These are phyloP conservation scores for Siniperca undulata DNA, from an alignment of 2,797 vertebrate genomes.

Conservation along the genomic window DNA sequence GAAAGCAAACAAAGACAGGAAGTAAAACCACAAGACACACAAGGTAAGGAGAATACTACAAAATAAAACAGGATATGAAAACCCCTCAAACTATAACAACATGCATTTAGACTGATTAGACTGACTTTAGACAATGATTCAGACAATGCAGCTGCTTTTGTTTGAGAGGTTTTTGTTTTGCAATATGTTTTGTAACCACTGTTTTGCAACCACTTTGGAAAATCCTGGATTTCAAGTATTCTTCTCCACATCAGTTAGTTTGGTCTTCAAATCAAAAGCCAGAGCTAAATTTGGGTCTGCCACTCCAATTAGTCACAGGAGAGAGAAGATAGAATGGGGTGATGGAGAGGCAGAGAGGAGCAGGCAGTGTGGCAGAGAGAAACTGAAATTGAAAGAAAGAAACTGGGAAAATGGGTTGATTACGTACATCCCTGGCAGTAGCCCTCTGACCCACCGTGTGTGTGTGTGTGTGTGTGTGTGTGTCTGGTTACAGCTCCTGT, in stretches of 20 bases:
- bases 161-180: not conserved
- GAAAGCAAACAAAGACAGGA: too few species aligned
- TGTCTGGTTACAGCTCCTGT: conserved; percentile 36
- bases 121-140: too few species aligned
- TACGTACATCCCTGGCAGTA: not conserved
- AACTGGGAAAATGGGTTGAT: conserved; percentile 38
- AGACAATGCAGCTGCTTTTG: conserved; percentile 19
- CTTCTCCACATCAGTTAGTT: conserved; percentile 49
- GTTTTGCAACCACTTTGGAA: conserved; percentile 36
- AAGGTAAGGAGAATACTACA: too few species aligned
- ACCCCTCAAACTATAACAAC: not conserved
- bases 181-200: conserved; percentile 6
- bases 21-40: too few species aligned
- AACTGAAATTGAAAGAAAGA: conserved; percentile 13
- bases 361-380: conserved; percentile 5
- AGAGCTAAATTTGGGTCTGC: conserved; percentile 59
- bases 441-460: conserved; percentile 28
- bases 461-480: conserved; percentile 14
- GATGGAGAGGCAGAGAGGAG: conserved; percentile 1
- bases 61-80: too few species aligned
- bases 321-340: not conserved
- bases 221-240: conserved; percentile 56
- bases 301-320: conserved; percentile 62
- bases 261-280: conserved; percentile 55
- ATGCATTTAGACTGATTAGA: conserved; percentile 1